Evolutionary conservation across 2,113 vertebrate species (phyloP).

Genomic region (Okapia johnstoni): DNA sequence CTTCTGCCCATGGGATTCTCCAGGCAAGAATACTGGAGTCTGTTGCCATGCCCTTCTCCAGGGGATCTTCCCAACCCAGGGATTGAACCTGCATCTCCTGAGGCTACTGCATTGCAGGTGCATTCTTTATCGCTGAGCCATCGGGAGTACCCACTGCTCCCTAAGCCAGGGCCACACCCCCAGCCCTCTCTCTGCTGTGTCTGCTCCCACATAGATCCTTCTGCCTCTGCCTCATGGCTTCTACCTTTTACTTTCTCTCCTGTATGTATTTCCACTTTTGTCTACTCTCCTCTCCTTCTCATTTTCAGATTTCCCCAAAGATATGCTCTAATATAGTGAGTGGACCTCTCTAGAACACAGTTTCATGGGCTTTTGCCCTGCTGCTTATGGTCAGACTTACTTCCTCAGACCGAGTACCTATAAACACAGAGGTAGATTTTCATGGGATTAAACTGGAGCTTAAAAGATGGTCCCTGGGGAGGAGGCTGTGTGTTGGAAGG

Average conservation of each 20-base stretch:
- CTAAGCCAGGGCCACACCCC: background rate
- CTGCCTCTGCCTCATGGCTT: background rate
- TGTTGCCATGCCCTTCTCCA: background rate
- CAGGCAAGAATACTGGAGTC: background rate
- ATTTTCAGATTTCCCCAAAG: background rate
- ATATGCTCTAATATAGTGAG: too few relatives aligned
- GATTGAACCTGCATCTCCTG: background rate
- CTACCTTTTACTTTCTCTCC: background rate
- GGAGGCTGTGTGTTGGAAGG: background rate
- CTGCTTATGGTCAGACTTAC: background rate
- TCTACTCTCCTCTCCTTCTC: background rate
- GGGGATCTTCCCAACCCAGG: background rate
- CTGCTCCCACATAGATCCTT: too few relatives aligned
- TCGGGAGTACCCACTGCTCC: accelerated
- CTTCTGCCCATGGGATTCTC: background rate
- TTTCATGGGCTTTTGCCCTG: background rate
- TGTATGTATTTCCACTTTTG: background rate
- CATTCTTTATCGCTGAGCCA: background rate
- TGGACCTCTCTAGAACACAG: background rate
- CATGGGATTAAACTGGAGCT: accelerated
- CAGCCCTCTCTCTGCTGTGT: accelerated
- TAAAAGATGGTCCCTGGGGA: background rate
- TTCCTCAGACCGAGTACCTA: background rate
- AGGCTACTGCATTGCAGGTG: background rate
- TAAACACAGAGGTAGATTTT: background rate